Base-by-base conservation (phyloP, 2,113 vertebrate genomes). In the Pituophis catenifer region DNA sequence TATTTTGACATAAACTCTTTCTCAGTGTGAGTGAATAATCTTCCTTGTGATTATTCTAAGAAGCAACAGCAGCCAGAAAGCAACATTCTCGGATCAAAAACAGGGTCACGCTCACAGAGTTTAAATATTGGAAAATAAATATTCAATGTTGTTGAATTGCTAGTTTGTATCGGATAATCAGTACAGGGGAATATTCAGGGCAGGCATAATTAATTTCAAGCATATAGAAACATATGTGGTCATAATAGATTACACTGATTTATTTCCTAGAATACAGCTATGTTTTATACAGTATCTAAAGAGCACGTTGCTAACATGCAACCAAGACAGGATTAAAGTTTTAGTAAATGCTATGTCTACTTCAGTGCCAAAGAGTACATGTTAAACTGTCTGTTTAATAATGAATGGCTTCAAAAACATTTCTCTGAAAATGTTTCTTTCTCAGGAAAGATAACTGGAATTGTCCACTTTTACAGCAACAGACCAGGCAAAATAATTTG, bases 261-360 rank as follows among this genome's bases (percentile, higher is more conserved):
- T 65, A 65, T 65, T 65, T 65, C 26, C 26, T 65, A 29, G 59
- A 65, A 65, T 65, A 29, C 59, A 65, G 62, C 62, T 65, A 13
- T 13, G 29, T 70, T 70, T 70, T 70, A 70, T n/a, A 70, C 29
- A 95, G 57, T 90, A 90, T 93, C 10, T 48, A 92, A 95, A 57
- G 17, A 2, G 90, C 87, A 91, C 8, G 26, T 59, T 93, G 90
- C 87, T 94, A 94, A 48, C 33, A 90, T 92, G 19, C 2, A 90
- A 70, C 19, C 7, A 48, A 33, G 50, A 11, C 26, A 12, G 54
- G 4, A 44, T 1, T 1, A n/a, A 70, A 89, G 93, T 58, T 70
- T 54, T 92, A 86, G 58, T 33, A 90, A 90, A 90, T 91, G 57
- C 89, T 89, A 89, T 44, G 54, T 62, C 89, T 11, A 55, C 86